Evolutionary conservation across 2,113 vertebrate genomes (phyloP).

Genomic region (Rafetus swinhoei): DNA sequence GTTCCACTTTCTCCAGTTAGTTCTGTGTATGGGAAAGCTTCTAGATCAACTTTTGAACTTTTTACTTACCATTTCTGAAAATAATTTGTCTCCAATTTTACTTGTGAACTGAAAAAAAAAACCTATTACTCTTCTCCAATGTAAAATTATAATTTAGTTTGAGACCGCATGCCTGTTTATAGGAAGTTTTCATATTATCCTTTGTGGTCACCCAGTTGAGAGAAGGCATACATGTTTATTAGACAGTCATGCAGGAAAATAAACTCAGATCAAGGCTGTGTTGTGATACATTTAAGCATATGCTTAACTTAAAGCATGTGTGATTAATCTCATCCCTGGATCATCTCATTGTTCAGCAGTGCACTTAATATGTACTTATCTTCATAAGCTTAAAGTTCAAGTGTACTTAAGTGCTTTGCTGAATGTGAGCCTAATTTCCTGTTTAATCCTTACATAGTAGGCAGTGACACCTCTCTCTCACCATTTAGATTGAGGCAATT

Average conservation of each 20-base stretch:
- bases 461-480: fast-evolving
- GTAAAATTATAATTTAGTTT: background rate
- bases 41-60: background rate
- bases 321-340: background rate
- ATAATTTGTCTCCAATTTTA: background rate
- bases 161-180: background rate
- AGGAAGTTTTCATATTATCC: background rate
- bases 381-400: background rate
- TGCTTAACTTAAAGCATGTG: background rate
- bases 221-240: background rate
- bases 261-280: background rate
- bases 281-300: background rate
- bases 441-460: fast-evolving
- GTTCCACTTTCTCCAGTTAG: background rate
- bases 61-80: background rate
- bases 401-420: background rate
- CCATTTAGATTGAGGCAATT: background rate
- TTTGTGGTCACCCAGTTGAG: fast-evolving
- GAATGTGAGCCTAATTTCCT: fast-evolving
- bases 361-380: background rate
- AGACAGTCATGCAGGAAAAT: background rate
- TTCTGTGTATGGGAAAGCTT: background rate
- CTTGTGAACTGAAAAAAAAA: background rate
- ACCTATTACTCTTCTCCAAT: background rate
- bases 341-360: background rate